Conservation (phyloP, 2,113 vertebrate genomes). For the Phyllostomus discolor region DNA sequence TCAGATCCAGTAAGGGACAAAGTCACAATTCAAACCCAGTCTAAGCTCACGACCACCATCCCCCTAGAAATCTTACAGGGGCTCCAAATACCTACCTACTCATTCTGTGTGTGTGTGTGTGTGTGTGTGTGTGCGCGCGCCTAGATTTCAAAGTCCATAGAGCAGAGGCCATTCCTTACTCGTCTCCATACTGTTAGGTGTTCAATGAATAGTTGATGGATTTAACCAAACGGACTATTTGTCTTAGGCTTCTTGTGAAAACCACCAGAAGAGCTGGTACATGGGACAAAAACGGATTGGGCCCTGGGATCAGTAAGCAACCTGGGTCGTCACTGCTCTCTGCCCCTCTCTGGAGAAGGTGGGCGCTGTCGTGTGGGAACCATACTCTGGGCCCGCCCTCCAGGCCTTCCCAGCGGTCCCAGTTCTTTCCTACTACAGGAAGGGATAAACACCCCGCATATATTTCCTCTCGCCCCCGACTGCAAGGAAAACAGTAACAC, state of each 20-base stretch:
- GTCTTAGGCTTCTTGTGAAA: neutral
- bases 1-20: neutral
- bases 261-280: neutral
- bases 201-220: neutral
- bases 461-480: conserved; percentile 72
- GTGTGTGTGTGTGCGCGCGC: too few relatives aligned
- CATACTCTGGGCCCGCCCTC: neutral
- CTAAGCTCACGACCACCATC: neutral
- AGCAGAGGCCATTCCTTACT: neutral
- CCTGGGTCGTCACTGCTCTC: neutral
- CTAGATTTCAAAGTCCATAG: neutral
- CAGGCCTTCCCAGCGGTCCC: conserved; percentile 27
- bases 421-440: conserved; percentile 68
- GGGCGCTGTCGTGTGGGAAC: neutral
- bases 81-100: neutral
- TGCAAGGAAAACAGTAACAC: conserved; percentile 72
- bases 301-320: neutral
- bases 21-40: neutral
- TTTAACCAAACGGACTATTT: neutral
- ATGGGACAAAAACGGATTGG: neutral
- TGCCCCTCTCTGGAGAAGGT: neutral
- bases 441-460: conserved; percentile 74
- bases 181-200: neutral
- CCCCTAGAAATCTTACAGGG: neutral
- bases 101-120: neutral